Evolutionary conservation across 2,113 vertebrate species (phyloP).

Genomic region (Proterorhinus semilunaris): DNA sequence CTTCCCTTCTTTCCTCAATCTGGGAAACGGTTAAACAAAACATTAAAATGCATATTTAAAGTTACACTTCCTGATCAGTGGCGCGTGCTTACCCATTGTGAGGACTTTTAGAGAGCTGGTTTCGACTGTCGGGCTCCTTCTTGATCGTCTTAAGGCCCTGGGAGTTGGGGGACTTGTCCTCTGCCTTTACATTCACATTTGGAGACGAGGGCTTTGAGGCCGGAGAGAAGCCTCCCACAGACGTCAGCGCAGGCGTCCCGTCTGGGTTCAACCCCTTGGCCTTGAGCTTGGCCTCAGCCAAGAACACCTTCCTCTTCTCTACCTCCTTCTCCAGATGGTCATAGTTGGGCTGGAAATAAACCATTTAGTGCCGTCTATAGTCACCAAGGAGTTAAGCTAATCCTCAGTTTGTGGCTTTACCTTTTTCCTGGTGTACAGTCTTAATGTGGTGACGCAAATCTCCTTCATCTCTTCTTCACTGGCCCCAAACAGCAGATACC

Average conservation of each 20-base stretch:
- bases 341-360: conserved; percentile 86
- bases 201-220: conserved; percentile 94
- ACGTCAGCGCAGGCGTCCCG: conserved; percentile 92
- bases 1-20: conserved; percentile 92
- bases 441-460: conserved; percentile 90
- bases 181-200: conserved; percentile 81
- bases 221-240: conserved; percentile 93
- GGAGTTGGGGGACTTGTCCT: conserved; percentile 88
- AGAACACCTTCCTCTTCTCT: conserved; percentile 90
- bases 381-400: not conserved
- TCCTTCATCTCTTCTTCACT: conserved; percentile 95
- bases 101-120: conserved; percentile 90
- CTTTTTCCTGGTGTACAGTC: conserved; percentile 94
- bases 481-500: conserved; percentile 93
- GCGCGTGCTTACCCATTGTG: conserved; percentile 87
- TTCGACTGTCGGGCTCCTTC: conserved; percentile 89
- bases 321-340: conserved; percentile 96
- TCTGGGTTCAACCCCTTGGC: conserved; percentile 97
- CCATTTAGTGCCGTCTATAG: not conserved
- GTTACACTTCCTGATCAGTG: not conserved
- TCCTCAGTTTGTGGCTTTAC: conserved; percentile 57
- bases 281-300: conserved; percentile 95
- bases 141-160: conserved; percentile 83
- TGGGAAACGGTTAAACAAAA: conserved; percentile 36
- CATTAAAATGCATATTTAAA: not conserved